Conservation (phyloP, 2,888 invertebrate genomes). For the Pogonocherus hispidulus region DNA sequence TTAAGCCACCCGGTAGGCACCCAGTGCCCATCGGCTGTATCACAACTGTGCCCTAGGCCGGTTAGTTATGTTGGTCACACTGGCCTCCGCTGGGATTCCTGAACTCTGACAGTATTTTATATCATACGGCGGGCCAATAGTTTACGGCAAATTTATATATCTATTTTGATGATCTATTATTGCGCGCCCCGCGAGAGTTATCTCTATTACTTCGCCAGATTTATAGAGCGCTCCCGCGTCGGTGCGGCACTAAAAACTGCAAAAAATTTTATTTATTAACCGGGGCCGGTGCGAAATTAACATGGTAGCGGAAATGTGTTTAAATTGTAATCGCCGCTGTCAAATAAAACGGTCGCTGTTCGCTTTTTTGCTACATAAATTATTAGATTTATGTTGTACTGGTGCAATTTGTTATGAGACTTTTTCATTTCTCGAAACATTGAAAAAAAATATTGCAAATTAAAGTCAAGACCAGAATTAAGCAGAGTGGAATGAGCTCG, state of each 20-base stretch:
- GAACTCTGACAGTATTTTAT: slow-evolving; percentile 62
- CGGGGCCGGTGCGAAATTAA: background rate
- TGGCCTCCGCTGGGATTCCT: slow-evolving; percentile 53
- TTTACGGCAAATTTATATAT: slow-evolving; percentile 65
- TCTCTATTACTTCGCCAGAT: slow-evolving; percentile 48
- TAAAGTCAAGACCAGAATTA: too few relatives aligned
- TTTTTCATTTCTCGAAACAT: too few relatives aligned
- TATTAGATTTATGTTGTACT: background rate
- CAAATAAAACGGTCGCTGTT: background rate
- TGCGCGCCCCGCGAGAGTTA: slow-evolving; percentile 45
- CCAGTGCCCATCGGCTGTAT: too few relatives aligned
- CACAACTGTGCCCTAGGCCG: slow-evolving; percentile 53
- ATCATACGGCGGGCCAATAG: slow-evolving; percentile 63
- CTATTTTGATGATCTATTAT: slow-evolving; percentile 65
- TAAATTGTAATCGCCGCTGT: background rate
- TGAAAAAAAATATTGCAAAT: too few relatives aligned
- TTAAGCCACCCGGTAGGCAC: too few relatives aligned
- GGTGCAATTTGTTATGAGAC: too few relatives aligned
- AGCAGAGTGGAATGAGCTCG: too few relatives aligned
- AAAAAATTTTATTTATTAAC: slow-evolving; percentile 9
- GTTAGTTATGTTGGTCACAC: slow-evolving; percentile 60
- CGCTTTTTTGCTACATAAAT: background rate
- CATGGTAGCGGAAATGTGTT: background rate
- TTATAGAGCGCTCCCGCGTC: slow-evolving; percentile 36
- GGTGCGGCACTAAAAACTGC: background rate